Conservation (phyloP, 2,888 invertebrate species). For the Sussaba pulchella region DNA sequence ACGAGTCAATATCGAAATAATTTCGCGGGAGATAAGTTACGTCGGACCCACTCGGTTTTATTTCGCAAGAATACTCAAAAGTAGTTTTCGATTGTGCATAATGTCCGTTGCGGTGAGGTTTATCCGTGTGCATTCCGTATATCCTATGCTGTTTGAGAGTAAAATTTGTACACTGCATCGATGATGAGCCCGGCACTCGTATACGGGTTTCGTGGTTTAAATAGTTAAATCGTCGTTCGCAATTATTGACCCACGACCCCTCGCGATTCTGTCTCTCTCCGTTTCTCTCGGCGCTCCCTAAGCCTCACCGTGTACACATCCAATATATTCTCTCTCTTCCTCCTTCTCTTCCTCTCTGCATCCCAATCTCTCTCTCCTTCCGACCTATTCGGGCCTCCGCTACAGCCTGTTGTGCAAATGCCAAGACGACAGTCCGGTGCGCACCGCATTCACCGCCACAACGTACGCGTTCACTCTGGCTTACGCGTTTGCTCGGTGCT, state of each 20-base stretch:
- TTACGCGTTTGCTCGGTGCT: constrained; percentile 43
- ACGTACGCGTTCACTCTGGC: constrained; percentile 5
- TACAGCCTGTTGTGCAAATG: constrained; percentile 40
- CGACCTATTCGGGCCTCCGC: not conserved
- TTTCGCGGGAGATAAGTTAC: too few species aligned
- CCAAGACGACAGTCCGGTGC: constrained; percentile 38
- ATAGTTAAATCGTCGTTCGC: constrained; percentile 50
- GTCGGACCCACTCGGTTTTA: too few species aligned
- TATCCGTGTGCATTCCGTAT: not conserved
- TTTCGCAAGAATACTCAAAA: not conserved
- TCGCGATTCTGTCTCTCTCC: constrained; percentile 1
- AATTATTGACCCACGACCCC: constrained; percentile 44
- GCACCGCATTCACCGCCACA: constrained; percentile 30
- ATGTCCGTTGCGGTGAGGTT: not conserved
- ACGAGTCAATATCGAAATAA: too few species aligned
- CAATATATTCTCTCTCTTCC: not conserved
- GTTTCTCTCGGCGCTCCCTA: not conserved
- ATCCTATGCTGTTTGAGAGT: constrained; percentile 53
- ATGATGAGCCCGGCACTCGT: constrained; percentile 21
- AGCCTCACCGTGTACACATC: not conserved
- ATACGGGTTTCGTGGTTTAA: constrained; percentile 43
- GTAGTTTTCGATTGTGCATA: constrained; percentile 5
- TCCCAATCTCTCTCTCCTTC: constrained; percentile 4
- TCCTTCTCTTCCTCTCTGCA: constrained; percentile 25
- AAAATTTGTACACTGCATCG: constrained; percentile 42